These are phyloP conservation scores for Pangasius sanitwongsei DNA, from an alignment of 2,797 vertebrate genomes.

Conservation along the genomic window DNA sequence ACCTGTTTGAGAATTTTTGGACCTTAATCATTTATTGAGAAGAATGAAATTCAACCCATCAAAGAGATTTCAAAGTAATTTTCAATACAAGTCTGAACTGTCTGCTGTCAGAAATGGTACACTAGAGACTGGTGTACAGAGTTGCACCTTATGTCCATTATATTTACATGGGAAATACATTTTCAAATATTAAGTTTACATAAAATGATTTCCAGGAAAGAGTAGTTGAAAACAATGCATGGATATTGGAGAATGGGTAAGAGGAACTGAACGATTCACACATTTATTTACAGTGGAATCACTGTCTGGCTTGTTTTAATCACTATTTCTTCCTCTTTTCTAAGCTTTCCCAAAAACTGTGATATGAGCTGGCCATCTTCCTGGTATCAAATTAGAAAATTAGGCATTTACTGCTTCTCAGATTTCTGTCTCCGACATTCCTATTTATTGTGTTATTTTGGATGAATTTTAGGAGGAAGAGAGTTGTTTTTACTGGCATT, in stretches of 20 bases:
- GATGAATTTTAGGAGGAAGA: constrained; percentile 63
- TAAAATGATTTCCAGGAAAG: constrained; percentile 20
- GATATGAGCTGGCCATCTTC: constrained; percentile 66
- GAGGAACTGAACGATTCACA: constrained; percentile 48
- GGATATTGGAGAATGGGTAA: neutral
- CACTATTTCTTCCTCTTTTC: constrained; percentile 62
- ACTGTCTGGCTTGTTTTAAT: constrained; percentile 61
- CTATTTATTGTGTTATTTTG: constrained; percentile 68
- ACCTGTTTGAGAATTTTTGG: constrained; percentile 40
- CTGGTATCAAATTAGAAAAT: constrained; percentile 69
- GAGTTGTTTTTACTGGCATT: constrained; percentile 65
- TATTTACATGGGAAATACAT: constrained; percentile 15
- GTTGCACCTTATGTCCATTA: neutral
- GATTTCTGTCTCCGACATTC: constrained; percentile 69
- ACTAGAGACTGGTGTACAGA: constrained; percentile 25
- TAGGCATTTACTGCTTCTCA: constrained; percentile 67
- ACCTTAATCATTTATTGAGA: constrained; percentile 45
- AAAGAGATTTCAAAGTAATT: constrained; percentile 33
- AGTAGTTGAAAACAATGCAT: neutral
- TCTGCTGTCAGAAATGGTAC: neutral
- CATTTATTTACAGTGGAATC: constrained; percentile 66
- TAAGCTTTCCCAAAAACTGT: constrained; percentile 52
- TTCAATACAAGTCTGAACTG: constrained; percentile 20
- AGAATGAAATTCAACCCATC: constrained; percentile 48
- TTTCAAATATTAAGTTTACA: constrained; percentile 9